phyloP scores from a whole-genome alignment of 2,113 vertebrate species.

The Scolopax mira region DNA sequence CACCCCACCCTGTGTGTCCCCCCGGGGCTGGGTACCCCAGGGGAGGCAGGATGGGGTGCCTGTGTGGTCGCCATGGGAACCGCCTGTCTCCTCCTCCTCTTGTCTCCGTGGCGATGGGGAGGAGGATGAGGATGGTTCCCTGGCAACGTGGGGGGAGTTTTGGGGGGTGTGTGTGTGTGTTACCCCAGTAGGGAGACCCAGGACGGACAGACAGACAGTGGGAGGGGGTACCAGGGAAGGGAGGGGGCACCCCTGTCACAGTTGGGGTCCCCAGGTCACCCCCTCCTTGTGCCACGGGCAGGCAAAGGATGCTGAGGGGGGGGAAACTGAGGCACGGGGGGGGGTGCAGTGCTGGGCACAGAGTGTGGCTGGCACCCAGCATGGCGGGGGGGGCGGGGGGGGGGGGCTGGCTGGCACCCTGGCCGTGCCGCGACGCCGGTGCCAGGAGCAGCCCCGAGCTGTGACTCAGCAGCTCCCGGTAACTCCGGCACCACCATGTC shows the following conservation, averaged over 20 bases:
- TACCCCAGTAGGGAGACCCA: not conserved
- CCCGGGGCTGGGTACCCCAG: not conserved
- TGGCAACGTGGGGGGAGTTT: not conserved
- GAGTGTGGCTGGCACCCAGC: not conserved
- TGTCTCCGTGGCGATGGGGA: not conserved
- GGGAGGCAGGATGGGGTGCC: not conserved
- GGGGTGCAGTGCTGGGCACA: no score
- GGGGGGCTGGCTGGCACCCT: not conserved
- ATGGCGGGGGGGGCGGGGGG: no score
- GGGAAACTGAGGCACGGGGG: no score
- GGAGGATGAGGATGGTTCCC: not conserved
- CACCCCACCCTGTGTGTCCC: no score
- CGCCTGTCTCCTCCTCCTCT: not conserved
- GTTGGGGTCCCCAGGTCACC: not conserved
- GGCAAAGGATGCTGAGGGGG: not conserved
- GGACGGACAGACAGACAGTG: no score
- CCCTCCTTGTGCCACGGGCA: no score
- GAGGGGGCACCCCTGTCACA: no score
- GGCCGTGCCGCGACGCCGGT: not conserved
- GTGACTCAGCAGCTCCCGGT: constrained; percentile 2
- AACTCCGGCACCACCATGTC: not conserved
- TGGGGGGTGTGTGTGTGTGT: no score
- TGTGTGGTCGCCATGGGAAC: not conserved
- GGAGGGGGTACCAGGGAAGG: not conserved
- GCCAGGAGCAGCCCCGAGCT: not conserved